Evolutionary conservation across 1,140 invertebrate genomes (phyloP), one percentile per base, ranked within the genome.

Genomic region (Listronotus bonariensis): DNA sequence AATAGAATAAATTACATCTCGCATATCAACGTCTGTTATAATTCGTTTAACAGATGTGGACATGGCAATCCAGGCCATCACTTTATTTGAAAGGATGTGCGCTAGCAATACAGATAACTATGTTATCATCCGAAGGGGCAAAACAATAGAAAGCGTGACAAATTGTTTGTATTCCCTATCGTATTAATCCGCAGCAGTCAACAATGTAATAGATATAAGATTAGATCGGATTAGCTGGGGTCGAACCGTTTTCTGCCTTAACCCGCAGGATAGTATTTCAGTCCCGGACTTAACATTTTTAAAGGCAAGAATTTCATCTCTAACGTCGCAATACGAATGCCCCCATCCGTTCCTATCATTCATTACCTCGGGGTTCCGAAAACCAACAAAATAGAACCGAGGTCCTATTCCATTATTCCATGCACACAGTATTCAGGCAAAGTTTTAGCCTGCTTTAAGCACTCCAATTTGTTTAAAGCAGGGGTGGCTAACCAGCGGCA

Each of bases 201-300:
- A 75, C 73, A 72, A 72, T 71, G 72, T 73, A 75, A 75, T 75
- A 75, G 73, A 72, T 73, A 71, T 71, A 70, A 75, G 73, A 75
- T 75, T 73, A 73, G 70, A 69, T 69, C 45, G 72, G 67, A 75
- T 75, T 73, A 73, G 54, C 34, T 43, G 36, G 64, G 46, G 59
- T 53, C 49, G 43, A 52, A 52, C 46, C 52, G 54, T 38, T 57
- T 49, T 57, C 54, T 12, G 12, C 18, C 38, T 36, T 18, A 42
- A 42, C 17, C 38, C 18, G 11, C 36, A 12, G n/a, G 12, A n/a
- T 52, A 34, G 46, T 58, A 38, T 58, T 41, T 58, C 49, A 46
- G 56, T 26, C 41, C 31, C 48, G 55, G 32, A 17, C 18, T 17
- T 66, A 5, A 26, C 20, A 26, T 26, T 26, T 26, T 26, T 26